phyloP scores from a whole-genome alignment of 2,888 invertebrate species.

The Philereme vetulata region DNA sequence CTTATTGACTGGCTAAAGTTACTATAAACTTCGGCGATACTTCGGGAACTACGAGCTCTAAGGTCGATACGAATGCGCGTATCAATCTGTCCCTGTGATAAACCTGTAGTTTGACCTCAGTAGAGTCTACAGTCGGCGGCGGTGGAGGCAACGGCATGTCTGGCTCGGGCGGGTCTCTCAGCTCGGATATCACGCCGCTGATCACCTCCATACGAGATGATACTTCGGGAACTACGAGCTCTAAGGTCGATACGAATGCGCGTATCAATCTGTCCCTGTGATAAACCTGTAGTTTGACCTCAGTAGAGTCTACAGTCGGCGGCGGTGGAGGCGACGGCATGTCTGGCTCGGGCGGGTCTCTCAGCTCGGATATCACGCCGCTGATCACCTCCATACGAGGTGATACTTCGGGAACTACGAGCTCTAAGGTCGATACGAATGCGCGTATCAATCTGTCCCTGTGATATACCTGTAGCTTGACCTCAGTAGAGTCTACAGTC shows the following conservation, averaged over 20 bases:
- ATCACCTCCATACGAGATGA: slow-evolving; percentile 76
- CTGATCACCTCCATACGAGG: slow-evolving; percentile 78
- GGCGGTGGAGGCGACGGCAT: slow-evolving; percentile 46
- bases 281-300: slow-evolving; percentile 65
- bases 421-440: slow-evolving; percentile 66
- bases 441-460: slow-evolving; percentile 53
- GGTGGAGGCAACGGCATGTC: slow-evolving; percentile 41
- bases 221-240: slow-evolving; percentile 69
- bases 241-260: slow-evolving; percentile 68
- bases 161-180: slow-evolving; percentile 80
- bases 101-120: slow-evolving; percentile 69
- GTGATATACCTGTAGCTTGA: neutral
- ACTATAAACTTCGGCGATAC: slow-evolving; percentile 48
- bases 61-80: slow-evolving; percentile 67
- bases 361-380: slow-evolving; percentile 81
- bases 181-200: slow-evolving; percentile 79
- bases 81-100: neutral
- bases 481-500: slow-evolving; percentile 20
- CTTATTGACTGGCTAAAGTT: no score
- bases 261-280: slow-evolving; percentile 34
- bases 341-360: slow-evolving; percentile 78
- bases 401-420: slow-evolving; percentile 69
- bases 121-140: slow-evolving; percentile 53
- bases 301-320: slow-evolving; percentile 56
- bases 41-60: slow-evolving; percentile 70